A percentile compares a stretch with the other conserved stretches of the same genome.
Conservation (phyloP, 2,113 vertebrate genomes). For the Ibidorhyncha struthersii region DNA sequence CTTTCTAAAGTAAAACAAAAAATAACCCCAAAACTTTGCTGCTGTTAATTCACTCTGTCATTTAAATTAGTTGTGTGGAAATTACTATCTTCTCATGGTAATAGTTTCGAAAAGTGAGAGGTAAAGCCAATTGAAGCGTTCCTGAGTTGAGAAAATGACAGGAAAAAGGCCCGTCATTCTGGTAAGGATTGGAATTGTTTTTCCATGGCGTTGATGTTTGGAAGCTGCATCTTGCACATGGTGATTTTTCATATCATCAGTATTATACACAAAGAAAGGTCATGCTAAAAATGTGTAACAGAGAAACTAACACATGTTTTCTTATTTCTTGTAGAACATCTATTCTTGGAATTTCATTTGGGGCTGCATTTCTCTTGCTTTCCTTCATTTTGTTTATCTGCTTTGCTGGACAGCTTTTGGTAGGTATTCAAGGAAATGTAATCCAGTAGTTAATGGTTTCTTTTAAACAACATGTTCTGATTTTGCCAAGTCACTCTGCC, state of each 20-base stretch:
- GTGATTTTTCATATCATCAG: neutral
- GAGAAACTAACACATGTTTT: neutral
- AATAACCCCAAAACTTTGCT: neutral
- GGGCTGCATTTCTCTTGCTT: conserved; percentile 88
- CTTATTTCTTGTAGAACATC: conserved; percentile 81
- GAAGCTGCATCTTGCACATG: neutral
- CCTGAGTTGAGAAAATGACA: neutral
- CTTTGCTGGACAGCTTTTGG: conserved; percentile 93
- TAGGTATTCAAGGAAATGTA: conserved; percentile 75
- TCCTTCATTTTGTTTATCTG: conserved; percentile 92
- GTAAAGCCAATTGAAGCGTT: neutral
- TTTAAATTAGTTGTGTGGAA: neutral
- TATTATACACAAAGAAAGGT: neutral
- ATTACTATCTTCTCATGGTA: neutral
- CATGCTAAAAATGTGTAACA: neutral
- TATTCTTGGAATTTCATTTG: conserved; percentile 91
- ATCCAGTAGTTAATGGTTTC: neutral
- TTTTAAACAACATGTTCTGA: neutral
- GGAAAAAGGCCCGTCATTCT: neutral
- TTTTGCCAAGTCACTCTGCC: neutral
- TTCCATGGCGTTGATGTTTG: neutral
- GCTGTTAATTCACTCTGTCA: neutral
- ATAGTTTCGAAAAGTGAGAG: neutral
- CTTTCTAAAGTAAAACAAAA: neutral
- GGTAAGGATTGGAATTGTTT: neutral